Evolutionary conservation across 1,140 invertebrate species (phyloP), one percentile per base, ranked within the genome.

Genomic region (Pectinophora gossypiella): DNA sequence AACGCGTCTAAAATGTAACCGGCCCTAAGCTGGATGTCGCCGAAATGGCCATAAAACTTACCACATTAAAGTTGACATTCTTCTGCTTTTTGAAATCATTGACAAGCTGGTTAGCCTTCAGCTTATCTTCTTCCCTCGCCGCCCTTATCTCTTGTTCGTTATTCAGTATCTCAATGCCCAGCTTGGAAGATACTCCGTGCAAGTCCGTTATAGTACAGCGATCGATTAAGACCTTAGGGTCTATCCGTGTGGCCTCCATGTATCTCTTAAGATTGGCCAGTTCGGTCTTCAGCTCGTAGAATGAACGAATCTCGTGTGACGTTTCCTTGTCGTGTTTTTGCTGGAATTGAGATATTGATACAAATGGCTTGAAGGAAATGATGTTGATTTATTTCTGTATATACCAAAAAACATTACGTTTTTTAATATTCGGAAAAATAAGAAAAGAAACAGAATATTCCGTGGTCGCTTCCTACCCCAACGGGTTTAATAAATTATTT

Each of bases 21-120:
- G n/a, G n/a, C n/a, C n/a, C n/a, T n/a, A n/a, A n/a, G n/a, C n/a
- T n/a, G n/a, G n/a, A n/a, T n/a, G n/a, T n/a, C n/a, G n/a, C n/a
- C n/a, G n/a, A n/a, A n/a, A n/a, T n/a, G n/a, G n/a, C n/a, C n/a
- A n/a, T n/a, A n/a, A n/a, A 51, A 70, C 65, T 48, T 55, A 83
- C 82, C 66, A 72, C 68, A 66, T 52, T 70, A 56, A 77, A 84
- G 49, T 86, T 86, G 32, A 86, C 74, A 64, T 80, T 86, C 49
- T 85, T 85, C 54, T 55, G 57, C 53, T 78, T 83, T 54, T 76
- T 85, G 38, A 84, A 69, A 64, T 86, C 77, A 48, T 86, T 84
- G 1, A 84, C 51, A 0, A 82, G 50, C 19, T 77, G 71, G 15
- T 57, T 71, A 1, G 67, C 61, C 2, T 58, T 15, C 45, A 52